Percentiles rank a stretch among this genome's conserved stretches.
Conservation (phyloP, 2,888 invertebrate genomes). For the Mythimna pallens region DNA sequence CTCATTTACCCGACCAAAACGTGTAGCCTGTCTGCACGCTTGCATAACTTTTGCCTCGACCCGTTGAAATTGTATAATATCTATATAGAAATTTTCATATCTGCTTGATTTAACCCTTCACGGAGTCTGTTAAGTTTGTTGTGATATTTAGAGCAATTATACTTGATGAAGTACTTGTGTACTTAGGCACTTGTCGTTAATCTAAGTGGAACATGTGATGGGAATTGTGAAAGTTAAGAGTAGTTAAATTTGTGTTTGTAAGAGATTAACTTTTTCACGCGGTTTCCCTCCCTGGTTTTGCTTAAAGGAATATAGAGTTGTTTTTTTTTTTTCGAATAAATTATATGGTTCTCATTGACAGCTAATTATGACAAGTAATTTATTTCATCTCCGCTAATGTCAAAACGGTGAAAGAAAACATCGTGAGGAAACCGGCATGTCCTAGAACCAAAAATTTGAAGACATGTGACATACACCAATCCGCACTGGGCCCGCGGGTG, state of each 20-base stretch:
- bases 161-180: conserved; percentile 32
- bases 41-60: conserved; percentile 34
- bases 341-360: too few relatives aligned
- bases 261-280: not conserved
- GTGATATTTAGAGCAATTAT: conserved; percentile 42
- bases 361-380: too few relatives aligned
- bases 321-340: too few relatives aligned
- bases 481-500: too few relatives aligned
- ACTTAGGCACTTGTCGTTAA: conserved; percentile 38
- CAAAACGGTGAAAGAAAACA: too few relatives aligned
- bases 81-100: conserved; percentile 33
- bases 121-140: conserved; percentile 30
- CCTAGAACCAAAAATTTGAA: too few relatives aligned
- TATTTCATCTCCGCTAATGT: too few relatives aligned
- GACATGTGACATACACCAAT: too few relatives aligned
- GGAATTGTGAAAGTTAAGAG: conserved; percentile 26
- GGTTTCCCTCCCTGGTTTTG: too few relatives aligned
- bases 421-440: too few relatives aligned
- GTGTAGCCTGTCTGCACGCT: not conserved
- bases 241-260: not conserved
- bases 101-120: conserved; percentile 26
- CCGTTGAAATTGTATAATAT: conserved; percentile 45
- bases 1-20: conserved; percentile 42
- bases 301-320: too few relatives aligned
- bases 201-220: conserved; percentile 40